These are phyloP conservation scores for Notarius quadriscutis DNA, from an alignment of 2,113 vertebrate species.

Conservation along the genomic window DNA sequence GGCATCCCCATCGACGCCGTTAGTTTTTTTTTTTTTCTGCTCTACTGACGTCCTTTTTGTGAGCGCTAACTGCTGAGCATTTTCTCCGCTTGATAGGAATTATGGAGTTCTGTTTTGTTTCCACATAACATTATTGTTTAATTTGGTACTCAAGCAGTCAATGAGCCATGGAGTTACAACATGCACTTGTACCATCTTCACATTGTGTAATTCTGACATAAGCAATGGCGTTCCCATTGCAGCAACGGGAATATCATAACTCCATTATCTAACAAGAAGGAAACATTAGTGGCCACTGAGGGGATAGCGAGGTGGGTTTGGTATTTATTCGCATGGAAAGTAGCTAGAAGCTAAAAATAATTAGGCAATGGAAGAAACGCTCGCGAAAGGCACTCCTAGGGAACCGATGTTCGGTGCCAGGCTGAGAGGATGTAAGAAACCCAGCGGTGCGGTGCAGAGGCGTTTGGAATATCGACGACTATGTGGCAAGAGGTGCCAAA, in stretches of 20 bases:
- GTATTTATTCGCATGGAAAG: constrained; percentile 55
- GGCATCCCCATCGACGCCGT: no score
- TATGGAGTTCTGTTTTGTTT: neutral
- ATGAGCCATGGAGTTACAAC: neutral
- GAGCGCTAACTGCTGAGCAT: neutral
- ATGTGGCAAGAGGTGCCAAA: constrained; percentile 22
- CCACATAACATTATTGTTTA: neutral
- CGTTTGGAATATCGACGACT: constrained; percentile 53
- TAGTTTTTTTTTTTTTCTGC: neutral
- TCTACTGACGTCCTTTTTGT: neutral
- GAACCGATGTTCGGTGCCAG: constrained; percentile 63
- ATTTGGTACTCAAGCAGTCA: neutral
- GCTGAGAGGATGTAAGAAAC: constrained; percentile 56
- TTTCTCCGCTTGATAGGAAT: neutral
- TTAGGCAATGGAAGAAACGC: constrained; percentile 57
- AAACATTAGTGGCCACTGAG: constrained; percentile 49
- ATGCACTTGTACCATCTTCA: neutral
- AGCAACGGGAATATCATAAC: constrained; percentile 22
- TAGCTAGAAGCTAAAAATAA: constrained; percentile 69
- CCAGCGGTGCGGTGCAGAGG: constrained; percentile 37
- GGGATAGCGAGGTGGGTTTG: constrained; percentile 27
- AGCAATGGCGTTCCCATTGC: neutral
- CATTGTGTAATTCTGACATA: neutral
- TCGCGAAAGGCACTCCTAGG: constrained; percentile 58
- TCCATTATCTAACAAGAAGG: constrained; percentile 32